Evolutionary conservation across 2,888 invertebrate genomes (phyloP).

Genomic region (Clitarchus hookeri): DNA sequence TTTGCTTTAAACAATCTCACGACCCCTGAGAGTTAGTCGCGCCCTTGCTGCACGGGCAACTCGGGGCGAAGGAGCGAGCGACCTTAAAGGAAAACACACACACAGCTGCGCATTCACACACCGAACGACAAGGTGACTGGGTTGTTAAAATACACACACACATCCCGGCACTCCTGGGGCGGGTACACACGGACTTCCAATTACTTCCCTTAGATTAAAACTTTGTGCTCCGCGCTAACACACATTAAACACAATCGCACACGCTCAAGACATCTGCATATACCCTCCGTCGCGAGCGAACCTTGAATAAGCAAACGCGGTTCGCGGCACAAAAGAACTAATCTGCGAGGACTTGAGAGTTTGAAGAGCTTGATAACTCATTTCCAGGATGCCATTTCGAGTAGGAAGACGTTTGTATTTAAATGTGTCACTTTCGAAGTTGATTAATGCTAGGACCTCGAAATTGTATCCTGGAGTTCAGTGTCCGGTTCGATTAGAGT

Average conservation of each 20-base stretch:
- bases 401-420: neutral
- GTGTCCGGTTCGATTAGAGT: too few species aligned
- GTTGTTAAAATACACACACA: neutral
- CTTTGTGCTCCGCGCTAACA: neutral
- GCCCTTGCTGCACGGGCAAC: neutral
- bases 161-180: neutral
- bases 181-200: neutral
- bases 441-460: too few species aligned
- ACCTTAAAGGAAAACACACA: neutral
- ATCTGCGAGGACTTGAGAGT: neutral
- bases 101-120: neutral
- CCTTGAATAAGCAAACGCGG: neutral
- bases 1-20: neutral
- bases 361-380: neutral
- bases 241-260: neutral
- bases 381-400: neutral
- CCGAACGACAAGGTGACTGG: neutral
- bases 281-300: neutral
- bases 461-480: too few species aligned
- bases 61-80: neutral
- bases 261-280: neutral
- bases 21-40: neutral
- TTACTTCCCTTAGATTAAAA: conserved; percentile 7
- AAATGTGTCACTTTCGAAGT: too few species aligned
- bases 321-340: neutral